phyloP scores from a whole-genome alignment of 2,113 vertebrate species.

The Myxocyprinus asiaticus region DNA sequence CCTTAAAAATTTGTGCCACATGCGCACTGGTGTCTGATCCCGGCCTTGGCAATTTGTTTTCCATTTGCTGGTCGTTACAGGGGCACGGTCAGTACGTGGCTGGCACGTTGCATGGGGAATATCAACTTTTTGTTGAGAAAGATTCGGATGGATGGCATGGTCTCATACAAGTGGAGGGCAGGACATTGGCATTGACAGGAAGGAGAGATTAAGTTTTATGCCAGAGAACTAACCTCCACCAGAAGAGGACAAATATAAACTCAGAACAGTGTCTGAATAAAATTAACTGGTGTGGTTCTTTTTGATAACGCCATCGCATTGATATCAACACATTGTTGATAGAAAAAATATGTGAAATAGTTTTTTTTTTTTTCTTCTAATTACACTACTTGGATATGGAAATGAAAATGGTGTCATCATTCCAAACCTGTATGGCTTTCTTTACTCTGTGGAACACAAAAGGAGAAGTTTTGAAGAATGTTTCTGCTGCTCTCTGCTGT shows the following conservation, averaged over 20 bases:
- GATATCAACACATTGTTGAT: too few relatives aligned
- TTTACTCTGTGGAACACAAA: too few relatives aligned
- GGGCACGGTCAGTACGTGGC: slow-evolving; percentile 59
- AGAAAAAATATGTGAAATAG: too few relatives aligned
- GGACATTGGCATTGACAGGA: slow-evolving; percentile 44
- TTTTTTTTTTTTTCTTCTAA: too few relatives aligned
- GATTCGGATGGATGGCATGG: slow-evolving; percentile 63
- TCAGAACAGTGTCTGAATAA: neutral
- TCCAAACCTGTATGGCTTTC: too few relatives aligned
- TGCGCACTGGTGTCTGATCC: slow-evolving; percentile 34
- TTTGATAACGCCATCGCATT: neutral
- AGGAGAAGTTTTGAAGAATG: too few relatives aligned
- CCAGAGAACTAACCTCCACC: neutral
- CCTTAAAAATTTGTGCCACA: slow-evolving; percentile 15
- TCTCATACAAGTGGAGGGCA: slow-evolving; percentile 57
- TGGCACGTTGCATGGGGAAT: slow-evolving; percentile 62
- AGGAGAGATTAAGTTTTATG: slow-evolving; percentile 42
- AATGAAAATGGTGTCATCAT: too few relatives aligned
- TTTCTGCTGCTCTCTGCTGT: too few relatives aligned
- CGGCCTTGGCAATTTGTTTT: slow-evolving; percentile 60
- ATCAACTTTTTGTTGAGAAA: slow-evolving; percentile 64
- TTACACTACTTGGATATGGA: too few relatives aligned
- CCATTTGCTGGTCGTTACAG: slow-evolving; percentile 57
- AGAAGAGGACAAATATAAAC: slow-evolving; percentile 19
- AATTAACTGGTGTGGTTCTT: neutral